Evolutionary conservation across 2,113 vertebrate genomes (phyloP).

Genomic region (Ailurus styani): DNA sequence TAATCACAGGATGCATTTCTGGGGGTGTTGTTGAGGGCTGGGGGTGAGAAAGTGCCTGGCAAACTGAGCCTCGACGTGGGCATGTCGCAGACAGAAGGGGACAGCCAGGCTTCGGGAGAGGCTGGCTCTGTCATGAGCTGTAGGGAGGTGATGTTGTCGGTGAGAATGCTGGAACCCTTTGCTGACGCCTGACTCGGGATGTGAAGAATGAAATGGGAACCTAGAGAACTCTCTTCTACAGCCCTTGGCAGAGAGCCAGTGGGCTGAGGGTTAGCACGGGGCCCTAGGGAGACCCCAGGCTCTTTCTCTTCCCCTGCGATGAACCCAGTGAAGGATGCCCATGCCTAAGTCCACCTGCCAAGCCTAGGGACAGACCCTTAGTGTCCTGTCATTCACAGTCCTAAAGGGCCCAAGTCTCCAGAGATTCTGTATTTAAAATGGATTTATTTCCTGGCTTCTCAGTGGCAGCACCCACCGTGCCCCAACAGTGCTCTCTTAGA

Average conservation of each 20-base stretch:
- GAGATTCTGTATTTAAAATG: neutral
- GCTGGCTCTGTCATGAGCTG: neutral
- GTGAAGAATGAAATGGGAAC: neutral
- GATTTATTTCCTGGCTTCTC: neutral
- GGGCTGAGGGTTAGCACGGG: neutral
- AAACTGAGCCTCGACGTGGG: neutral
- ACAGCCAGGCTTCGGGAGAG: neutral
- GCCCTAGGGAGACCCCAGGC: neutral
- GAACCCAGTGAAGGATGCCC: neutral
- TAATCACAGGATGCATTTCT: neutral
- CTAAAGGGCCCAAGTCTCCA: neutral
- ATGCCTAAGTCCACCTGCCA: neutral
- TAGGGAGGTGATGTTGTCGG: rapidly evolving
- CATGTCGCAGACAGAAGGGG: rapidly evolving
- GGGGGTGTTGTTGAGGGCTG: neutral
- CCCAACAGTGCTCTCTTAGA: too few relatives aligned
- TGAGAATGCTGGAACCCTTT: neutral
- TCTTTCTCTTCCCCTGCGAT: neutral
- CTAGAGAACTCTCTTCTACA: neutral
- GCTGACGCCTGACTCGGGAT: neutral
- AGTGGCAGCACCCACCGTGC: neutral
- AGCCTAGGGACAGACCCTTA: neutral
- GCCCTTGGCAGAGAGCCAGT: neutral
- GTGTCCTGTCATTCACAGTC: neutral
- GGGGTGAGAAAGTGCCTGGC: neutral